Conservation (phyloP, 1,140 invertebrate genomes). For the Scaptomyza montana region DNA sequence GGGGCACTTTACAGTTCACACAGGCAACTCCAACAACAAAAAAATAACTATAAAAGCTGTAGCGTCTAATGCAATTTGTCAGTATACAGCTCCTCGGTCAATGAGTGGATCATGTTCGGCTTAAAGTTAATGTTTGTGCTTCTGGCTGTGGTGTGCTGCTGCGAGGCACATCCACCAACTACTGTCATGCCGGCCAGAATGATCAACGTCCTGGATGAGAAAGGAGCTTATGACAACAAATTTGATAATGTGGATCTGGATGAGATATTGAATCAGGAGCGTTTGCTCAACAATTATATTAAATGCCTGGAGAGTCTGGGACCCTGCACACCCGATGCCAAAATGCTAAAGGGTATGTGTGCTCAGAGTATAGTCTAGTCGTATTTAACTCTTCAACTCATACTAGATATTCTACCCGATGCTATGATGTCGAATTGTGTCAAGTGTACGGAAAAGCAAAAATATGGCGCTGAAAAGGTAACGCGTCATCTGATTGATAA, state of each 20-base stretch:
- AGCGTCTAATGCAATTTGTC: background rate
- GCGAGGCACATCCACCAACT: slow-evolving; percentile 58
- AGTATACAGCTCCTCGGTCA: slow-evolving; percentile 7
- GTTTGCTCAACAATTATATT: slow-evolving; percentile 87
- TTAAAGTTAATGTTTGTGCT: background rate
- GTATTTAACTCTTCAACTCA: no score
- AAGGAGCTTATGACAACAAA: slow-evolving; percentile 87
- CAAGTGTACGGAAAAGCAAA: slow-evolving; percentile 87
- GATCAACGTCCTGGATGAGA: background rate
- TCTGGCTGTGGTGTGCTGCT: background rate
- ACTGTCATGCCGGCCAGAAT: slow-evolving; percentile 8
- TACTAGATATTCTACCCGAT: slow-evolving; percentile 86
- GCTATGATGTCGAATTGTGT: slow-evolving; percentile 86
- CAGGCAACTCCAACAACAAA: no score
- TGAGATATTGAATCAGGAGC: slow-evolving; percentile 87
- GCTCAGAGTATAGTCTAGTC: no score
- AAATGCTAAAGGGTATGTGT: slow-evolving; percentile 86
- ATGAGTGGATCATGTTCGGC: slow-evolving; percentile 16
- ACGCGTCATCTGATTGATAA: slow-evolving; percentile 85
- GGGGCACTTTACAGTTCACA: no score
- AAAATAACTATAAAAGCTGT: slow-evolving; percentile 45
- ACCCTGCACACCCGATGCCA: slow-evolving; percentile 88
- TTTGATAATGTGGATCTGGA: slow-evolving; percentile 90
- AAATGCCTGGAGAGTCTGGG: slow-evolving; percentile 88
- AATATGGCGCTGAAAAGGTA: slow-evolving; percentile 85